phyloP scores from a whole-genome alignment of 2,113 vertebrate species.

The Eubucco bourcierii region DNA sequence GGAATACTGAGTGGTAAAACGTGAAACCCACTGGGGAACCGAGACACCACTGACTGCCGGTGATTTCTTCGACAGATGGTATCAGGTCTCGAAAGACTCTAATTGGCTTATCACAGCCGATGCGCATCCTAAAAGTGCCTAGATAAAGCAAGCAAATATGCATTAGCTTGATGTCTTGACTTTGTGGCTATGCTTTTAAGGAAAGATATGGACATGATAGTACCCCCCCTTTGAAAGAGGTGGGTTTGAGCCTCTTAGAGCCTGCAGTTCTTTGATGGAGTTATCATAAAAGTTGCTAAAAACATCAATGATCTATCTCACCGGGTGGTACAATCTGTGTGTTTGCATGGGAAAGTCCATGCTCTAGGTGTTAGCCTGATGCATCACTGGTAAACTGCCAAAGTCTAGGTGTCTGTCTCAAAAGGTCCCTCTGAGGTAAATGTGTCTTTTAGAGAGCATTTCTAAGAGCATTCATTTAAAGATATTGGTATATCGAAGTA shows the following conservation, averaged over 20 bases:
- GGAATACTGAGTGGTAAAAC: neutral
- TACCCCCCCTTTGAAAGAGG: neutral
- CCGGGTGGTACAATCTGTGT: neutral
- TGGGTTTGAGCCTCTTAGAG: rapidly evolving
- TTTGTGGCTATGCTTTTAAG: neutral
- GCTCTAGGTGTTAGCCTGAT: neutral
- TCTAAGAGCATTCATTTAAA: neutral
- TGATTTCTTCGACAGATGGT: slow-evolving; percentile 10
- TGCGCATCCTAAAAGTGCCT: neutral
- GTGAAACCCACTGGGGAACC: neutral
- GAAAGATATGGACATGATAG: neutral
- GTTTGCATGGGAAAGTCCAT: rapidly evolving
- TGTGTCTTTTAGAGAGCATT: neutral
- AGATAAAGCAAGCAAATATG: neutral
- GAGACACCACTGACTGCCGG: neutral
- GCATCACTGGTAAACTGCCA: neutral
- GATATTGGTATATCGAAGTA: neutral
- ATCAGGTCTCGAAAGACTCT: slow-evolving; percentile 4
- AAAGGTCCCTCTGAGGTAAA: neutral
- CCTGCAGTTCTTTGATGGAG: neutral
- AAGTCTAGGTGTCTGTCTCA: neutral
- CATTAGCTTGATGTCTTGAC: neutral
- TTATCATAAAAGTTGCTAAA: neutral
- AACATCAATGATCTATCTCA: rapidly evolving
- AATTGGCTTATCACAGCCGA: slow-evolving; percentile 21